Evolutionary conservation across 2,888 invertebrate genomes (phyloP).

Genomic region (Lithophane semibrunnea): DNA sequence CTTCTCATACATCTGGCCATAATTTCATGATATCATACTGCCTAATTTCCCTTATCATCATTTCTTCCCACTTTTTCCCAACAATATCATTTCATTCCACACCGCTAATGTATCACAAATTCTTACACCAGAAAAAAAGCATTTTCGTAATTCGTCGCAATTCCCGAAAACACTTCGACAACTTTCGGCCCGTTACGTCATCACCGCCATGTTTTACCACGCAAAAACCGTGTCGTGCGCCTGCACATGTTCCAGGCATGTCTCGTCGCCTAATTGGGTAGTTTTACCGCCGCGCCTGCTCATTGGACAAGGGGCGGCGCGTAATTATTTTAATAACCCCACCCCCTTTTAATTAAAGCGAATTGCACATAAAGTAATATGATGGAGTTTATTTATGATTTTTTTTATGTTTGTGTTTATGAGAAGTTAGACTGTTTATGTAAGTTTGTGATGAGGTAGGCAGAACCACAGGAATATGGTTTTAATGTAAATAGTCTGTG

Average conservation of each 20-base stretch:
- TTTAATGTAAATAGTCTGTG: not conserved
- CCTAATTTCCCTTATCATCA: not conserved
- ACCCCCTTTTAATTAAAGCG: conserved; percentile 87
- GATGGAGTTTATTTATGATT: conserved; percentile 43
- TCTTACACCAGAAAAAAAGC: conserved; percentile 43
- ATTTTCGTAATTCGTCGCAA: conserved; percentile 54
- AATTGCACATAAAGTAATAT: conserved; percentile 57
- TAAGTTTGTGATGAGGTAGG: conserved; percentile 11
- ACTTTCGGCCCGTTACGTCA: conserved; percentile 69
- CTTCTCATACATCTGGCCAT: not conserved
- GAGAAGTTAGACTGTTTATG: conserved; percentile 15
- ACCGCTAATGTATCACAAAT: conserved; percentile 53
- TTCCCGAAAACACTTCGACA: conserved; percentile 57
- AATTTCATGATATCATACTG: not conserved
- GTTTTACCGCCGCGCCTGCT: conserved; percentile 75
- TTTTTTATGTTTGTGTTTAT: conserved; percentile 47
- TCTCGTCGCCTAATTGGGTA: conserved; percentile 85
- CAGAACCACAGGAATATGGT: not conserved
- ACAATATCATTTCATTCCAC: conserved; percentile 29
- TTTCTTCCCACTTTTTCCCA: not conserved
- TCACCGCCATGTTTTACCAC: conserved; percentile 76
- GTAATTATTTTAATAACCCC: conserved; percentile 89
- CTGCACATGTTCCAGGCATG: conserved; percentile 74
- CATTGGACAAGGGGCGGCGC: conserved; percentile 85
- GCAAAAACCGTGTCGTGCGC: conserved; percentile 80